phyloP scores from a whole-genome alignment of 2,113 vertebrate species.

The Numida meleagris region DNA sequence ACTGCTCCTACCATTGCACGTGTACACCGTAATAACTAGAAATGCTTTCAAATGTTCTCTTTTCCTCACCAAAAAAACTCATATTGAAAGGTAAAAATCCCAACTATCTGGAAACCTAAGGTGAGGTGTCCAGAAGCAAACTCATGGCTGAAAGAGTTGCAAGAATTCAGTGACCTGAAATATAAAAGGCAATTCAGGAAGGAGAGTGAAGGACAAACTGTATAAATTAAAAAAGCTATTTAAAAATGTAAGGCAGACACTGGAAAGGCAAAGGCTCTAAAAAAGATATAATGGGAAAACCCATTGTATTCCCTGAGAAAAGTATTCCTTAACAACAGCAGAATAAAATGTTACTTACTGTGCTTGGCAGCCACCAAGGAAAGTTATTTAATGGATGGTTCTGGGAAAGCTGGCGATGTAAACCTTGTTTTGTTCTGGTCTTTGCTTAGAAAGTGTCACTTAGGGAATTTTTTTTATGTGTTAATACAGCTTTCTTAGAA shows the following conservation, averaged over 20 bases:
- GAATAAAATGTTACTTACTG: background rate
- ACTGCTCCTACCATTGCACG: background rate
- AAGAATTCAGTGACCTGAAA: background rate
- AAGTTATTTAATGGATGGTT: background rate
- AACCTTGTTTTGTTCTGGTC: background rate
- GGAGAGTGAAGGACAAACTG: background rate
- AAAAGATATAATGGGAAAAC: background rate
- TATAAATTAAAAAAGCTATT: background rate
- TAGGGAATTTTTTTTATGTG: background rate
- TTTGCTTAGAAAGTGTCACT: background rate
- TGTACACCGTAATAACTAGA: background rate
- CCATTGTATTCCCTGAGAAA: background rate
- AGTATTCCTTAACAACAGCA: background rate
- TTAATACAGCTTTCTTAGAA: background rate
- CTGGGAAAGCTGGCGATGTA: background rate
- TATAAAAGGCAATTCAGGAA: background rate
- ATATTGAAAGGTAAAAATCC: background rate
- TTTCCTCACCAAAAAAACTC: background rate
- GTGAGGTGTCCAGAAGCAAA: background rate
- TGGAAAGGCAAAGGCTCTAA: background rate
- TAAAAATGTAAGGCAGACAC: rapidly evolving
- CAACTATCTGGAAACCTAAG: background rate
- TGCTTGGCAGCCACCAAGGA: background rate
- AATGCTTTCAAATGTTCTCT: background rate
- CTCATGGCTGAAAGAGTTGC: background rate